phyloP scores from a whole-genome alignment of 2,797 vertebrate species.

The Sardinella longiceps region DNA sequence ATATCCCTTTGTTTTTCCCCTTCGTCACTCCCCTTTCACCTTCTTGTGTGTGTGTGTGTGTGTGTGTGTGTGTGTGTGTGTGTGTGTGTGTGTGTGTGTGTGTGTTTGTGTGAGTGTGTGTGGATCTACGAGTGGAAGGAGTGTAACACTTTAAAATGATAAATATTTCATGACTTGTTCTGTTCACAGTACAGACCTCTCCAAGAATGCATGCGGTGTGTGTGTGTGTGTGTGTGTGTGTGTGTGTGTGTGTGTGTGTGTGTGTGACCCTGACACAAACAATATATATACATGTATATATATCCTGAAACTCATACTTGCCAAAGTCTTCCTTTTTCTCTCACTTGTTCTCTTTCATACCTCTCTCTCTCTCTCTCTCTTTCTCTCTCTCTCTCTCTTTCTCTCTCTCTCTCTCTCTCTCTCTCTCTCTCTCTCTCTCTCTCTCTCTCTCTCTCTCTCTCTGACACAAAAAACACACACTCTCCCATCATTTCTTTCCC shows the following conservation, averaged over 20 bases:
- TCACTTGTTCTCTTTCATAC: neutral
- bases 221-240: neutral
- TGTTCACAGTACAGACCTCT: neutral
- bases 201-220: neutral
- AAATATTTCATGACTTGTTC: neutral
- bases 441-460: neutral
- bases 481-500: too few species aligned
- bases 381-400: neutral
- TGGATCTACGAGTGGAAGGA: neutral
- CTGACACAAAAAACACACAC: too few species aligned
- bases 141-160: neutral
- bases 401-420: neutral
- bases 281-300: too few species aligned
- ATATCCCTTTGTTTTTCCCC: too few species aligned
- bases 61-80: too few species aligned
- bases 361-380: too few species aligned
- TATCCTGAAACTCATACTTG: too few species aligned
- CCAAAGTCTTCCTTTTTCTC: too few species aligned
- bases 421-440: too few species aligned
- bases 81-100: neutral
- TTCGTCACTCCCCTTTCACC: too few species aligned
- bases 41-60: too few species aligned
- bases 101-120: neutral
- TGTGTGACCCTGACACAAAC: too few species aligned
- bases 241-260: neutral